phyloP scores from a whole-genome alignment of 2,888 invertebrate genomes.

The Ornithoptera priamus region DNA sequence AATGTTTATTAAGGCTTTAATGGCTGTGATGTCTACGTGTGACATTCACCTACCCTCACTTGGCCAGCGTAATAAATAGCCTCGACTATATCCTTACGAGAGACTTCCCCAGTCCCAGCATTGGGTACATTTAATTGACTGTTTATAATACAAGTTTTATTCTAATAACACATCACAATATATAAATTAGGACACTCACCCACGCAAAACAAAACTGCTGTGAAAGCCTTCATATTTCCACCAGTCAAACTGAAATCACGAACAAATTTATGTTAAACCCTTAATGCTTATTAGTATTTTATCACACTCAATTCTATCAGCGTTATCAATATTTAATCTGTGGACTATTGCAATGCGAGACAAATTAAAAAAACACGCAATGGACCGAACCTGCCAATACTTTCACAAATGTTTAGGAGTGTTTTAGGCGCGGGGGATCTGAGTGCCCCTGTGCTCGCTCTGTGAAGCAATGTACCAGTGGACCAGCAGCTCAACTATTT shows the following conservation, averaged over 20 bases:
- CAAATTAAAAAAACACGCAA: constrained; percentile 10
- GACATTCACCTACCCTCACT: no score
- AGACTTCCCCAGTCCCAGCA: no score
- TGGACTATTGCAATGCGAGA: not conserved
- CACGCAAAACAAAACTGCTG: constrained; percentile 59
- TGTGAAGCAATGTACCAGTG: constrained; percentile 65
- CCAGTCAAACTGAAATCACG: constrained; percentile 73
- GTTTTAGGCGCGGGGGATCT: constrained; percentile 53
- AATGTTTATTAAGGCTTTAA: no score
- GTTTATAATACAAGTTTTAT: not conserved
- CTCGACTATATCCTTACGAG: no score
- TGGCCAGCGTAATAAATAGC: no score
- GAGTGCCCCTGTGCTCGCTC: constrained; percentile 57
- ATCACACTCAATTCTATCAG: not conserved
- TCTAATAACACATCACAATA: not conserved
- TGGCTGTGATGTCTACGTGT: no score
- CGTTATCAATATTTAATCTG: no score
- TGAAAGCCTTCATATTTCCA: constrained; percentile 61
- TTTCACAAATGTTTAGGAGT: constrained; percentile 58
- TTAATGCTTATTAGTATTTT: constrained; percentile 32
- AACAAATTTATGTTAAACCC: constrained; percentile 33
- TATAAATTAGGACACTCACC: constrained; percentile 52
- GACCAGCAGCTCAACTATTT: constrained; percentile 59
- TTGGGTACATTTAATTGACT: no score
- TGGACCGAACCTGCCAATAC: constrained; percentile 63